Evolutionary conservation across 2,113 vertebrate species (phyloP), one percentile per base, ranked within the genome.

Genomic region (Lophura nycthemera): DNA sequence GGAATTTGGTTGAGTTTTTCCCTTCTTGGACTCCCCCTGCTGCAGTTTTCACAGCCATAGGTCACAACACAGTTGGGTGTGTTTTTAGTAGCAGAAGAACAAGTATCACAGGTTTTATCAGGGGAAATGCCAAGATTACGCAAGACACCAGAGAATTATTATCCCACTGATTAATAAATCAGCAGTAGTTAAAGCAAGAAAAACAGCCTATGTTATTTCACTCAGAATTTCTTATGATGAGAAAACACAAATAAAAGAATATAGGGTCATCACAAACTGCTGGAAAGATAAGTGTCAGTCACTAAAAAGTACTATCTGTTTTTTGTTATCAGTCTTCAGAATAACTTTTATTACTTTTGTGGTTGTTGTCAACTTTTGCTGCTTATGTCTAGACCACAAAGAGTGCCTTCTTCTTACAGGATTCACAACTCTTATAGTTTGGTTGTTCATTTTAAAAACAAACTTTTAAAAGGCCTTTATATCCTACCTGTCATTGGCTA

Each of bases 41-140:
- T 75, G 36, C 0, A 2, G 79, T 45, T 91, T 80, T 91, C 72
- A 77, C 40, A 77, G 82, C 79, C 54, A 54, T 27, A 72, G 66
- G 66, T 86, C 87, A 38, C 36, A 36, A 32, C 34, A 50, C 57
- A 71, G 57, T 29, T 32, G 4, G 29, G 57, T 40, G 69, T 90
- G 75, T 43, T 48, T 91, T 86, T 45, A 83, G 8, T 52, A 81
- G 77, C 19, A 47, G 86, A 59, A 92, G 74, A 97, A 93, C 84
- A 50, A 72, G 92, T 84, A 57, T 66, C 16, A 34, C 87, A 78
- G 59, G 92, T 89, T 96, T 95, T 93, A 52, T 74, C 11, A 61
- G 48, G 10, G 84, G 65, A 83, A 90, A 54, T 76, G 47, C 38
- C 59, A 90, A 69, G 40, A 13, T 63, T 79, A 32, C 14, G 43